Conservation (phyloP, 2,113 vertebrate genomes). For the Irena cyanogastra region DNA sequence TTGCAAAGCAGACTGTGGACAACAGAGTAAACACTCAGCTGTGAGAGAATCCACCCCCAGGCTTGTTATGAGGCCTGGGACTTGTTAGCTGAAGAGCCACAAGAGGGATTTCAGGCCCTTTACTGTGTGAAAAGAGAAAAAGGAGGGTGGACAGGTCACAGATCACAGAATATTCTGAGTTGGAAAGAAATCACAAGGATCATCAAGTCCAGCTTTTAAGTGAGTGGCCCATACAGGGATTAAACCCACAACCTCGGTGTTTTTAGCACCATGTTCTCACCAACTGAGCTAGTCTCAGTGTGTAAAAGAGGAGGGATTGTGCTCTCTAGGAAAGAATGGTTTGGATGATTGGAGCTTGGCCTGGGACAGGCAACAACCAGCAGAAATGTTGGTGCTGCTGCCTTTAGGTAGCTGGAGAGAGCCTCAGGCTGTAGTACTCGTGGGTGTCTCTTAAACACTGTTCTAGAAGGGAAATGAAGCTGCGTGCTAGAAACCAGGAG, state of each 20-base stretch:
- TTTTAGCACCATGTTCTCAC: background rate
- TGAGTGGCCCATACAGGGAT: background rate
- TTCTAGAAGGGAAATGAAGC: background rate
- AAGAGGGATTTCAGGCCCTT: background rate
- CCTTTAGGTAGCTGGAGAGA: background rate
- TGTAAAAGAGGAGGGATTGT: background rate
- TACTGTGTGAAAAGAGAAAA: background rate
- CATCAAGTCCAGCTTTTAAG: background rate
- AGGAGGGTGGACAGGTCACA: background rate
- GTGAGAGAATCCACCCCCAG: background rate
- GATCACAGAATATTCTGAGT: background rate
- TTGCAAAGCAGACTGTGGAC: background rate
- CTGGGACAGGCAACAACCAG: background rate
- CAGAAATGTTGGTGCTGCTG: background rate
- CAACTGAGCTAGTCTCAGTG: background rate
- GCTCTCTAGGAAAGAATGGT: background rate
- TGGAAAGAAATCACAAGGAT: background rate
- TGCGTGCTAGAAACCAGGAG: background rate
- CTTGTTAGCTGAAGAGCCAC: background rate
- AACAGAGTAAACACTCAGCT: background rate
- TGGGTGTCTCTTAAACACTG: background rate
- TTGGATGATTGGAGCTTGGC: background rate
- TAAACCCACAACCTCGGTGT: background rate
- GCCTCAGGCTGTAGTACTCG: background rate
- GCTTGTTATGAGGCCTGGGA: background rate